A percentile compares a stretch with the other conserved stretches of the same genome.
Evolutionary conservation across 2,888 invertebrate genomes (phyloP).

Genomic region (Phyllotreta cruciferae): DNA sequence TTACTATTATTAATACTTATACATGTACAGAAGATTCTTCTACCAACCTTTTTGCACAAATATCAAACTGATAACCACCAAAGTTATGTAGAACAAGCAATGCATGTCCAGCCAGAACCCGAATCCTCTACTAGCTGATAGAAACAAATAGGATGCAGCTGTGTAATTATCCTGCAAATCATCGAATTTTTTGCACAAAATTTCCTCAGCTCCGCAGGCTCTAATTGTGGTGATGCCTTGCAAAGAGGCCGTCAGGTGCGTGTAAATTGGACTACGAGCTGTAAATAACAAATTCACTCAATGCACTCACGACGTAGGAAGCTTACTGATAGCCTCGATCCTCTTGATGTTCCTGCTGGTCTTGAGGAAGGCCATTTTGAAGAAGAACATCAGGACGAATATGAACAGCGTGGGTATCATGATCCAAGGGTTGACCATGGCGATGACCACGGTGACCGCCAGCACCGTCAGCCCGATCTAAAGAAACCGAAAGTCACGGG

Average conservation of each 20-base stretch:
- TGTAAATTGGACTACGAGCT: constrained; percentile 81
- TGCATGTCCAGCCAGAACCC: constrained; percentile 74
- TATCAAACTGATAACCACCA: constrained; percentile 62
- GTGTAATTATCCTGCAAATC: constrained; percentile 70
- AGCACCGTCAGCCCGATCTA: constrained; percentile 43
- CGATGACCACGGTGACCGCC: constrained; percentile 67
- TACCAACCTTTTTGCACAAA: constrained; percentile 65
- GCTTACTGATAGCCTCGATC: constrained; percentile 72
- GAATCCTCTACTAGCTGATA: constrained; percentile 69
- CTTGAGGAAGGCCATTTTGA: constrained; percentile 71
- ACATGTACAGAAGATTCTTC: background rate
- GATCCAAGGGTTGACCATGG: constrained; percentile 72
- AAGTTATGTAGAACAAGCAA: constrained; percentile 68
- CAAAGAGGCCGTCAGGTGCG: constrained; percentile 75
- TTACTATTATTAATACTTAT: constrained; percentile 1
- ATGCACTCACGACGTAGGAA: no score
- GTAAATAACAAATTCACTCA: constrained; percentile 21
- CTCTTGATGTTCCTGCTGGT: constrained; percentile 76
- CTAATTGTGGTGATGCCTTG: constrained; percentile 79
- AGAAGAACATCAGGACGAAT: constrained; percentile 67
- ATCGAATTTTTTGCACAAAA: constrained; percentile 69
- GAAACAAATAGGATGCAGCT: constrained; percentile 75
- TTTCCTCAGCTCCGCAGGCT: constrained; percentile 71
- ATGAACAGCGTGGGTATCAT: constrained; percentile 70
- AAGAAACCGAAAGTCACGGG: constrained; percentile 22